Base-by-base conservation (phyloP, 2,113 vertebrate genomes). In the Nothocercus nigrocapillus region DNA sequence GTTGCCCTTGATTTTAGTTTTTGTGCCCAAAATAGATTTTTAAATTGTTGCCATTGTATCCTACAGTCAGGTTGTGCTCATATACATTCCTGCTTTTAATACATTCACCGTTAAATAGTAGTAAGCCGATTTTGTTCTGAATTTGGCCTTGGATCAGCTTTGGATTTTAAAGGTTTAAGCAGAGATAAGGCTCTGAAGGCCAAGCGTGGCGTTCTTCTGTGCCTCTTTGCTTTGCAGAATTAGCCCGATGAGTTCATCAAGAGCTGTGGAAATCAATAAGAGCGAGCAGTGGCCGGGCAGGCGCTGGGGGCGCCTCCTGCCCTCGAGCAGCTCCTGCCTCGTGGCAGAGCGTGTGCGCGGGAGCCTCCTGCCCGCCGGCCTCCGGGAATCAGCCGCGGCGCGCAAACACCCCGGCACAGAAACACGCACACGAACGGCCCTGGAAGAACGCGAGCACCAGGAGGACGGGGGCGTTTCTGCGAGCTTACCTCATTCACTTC, bases 381-480 rank as follows among this genome's bases (percentile, higher is more conserved):
- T 36, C 36, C 36, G 36, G 36, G 36, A 92, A 61, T 44, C 69
- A 69, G 9, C 40, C n/a, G 58, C 21, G 89, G 49, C 27, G 16
- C 93, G 91, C 83, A 94, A 92, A 95, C 6, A 45, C 64, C 36
- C 73, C 64, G 30, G 51, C 61, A 40, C n/a, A 42, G 91, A 94
- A 90, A 58, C 19, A 82, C 38, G 56, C 19, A 82, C 38, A 59
- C 18, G 74, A 56, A 67, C 32, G 7, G 13, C 53, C 58, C 62
- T 3, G 82, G 28, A 77, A 80, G 69, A 92, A 80, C 32, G 38
- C 27, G 85, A 82, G 51, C 72, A 77, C 4, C 64, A 67, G 67
- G 34, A 89, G 53, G 87, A 85, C 13, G 21, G 3, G 42, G 73
- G 15, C 38, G 18, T 9, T 93, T 87, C 80, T 89, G 58, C 36